Evolutionary conservation across 2,888 invertebrate genomes (phyloP).

Genomic region (Agelastica alni): DNA sequence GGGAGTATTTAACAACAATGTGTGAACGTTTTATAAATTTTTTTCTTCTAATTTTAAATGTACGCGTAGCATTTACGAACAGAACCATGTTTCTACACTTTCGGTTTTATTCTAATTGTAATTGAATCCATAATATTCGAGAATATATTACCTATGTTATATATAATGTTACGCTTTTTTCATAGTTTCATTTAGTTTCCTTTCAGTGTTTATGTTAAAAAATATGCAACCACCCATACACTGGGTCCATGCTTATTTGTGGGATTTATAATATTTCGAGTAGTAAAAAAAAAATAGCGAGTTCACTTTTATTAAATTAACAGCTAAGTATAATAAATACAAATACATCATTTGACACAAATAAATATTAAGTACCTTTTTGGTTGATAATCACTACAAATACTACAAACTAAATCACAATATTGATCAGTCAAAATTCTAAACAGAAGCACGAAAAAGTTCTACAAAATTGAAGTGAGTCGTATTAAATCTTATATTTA

Average conservation of each 20-base stretch:
- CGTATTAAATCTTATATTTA: no score
- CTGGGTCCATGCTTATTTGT: no score
- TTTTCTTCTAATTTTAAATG: neutral
- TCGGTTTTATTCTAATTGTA: neutral
- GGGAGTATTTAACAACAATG: no score
- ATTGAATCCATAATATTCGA: slow-evolving; percentile 3
- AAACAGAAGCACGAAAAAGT: neutral
- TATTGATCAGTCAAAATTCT: slow-evolving; percentile 10
- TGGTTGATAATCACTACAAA: slow-evolving; percentile 1
- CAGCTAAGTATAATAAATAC: no score
- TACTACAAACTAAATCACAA: neutral
- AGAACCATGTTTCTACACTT: neutral
- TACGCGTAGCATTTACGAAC: neutral
- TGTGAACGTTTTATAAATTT: no score
- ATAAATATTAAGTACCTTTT: slow-evolving; percentile 6
- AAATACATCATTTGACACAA: neutral
- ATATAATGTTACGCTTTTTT: neutral
- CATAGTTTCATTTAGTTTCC: no score
- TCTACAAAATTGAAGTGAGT: no score
- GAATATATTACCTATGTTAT: slow-evolving; percentile 7
- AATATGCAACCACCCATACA: no score
- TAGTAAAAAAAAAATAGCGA: neutral
- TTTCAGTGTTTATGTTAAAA: neutral
- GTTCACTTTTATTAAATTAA: neutral
- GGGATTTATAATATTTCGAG: neutral